Base-by-base conservation (phyloP, 2,113 vertebrate genomes). In the Daphoenositta chrysoptera region DNA sequence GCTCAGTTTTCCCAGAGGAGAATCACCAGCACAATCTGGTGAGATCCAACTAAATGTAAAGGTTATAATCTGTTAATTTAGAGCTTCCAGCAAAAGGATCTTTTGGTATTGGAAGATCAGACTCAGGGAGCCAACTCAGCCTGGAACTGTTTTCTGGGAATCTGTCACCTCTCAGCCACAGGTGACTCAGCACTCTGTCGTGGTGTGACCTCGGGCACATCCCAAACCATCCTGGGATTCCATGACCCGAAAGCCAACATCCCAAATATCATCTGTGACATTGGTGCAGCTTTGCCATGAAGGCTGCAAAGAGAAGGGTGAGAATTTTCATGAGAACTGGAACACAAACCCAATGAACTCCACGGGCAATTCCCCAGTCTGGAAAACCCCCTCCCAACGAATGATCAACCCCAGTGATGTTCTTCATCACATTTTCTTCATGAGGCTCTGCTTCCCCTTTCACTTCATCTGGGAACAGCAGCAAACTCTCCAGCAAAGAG, bases 391-490 rank as follows among this genome's bases (percentile, higher is more conserved):
- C 80, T 72, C 60, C 68, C 40, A 63, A 53, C 5, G 5, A 88
- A 45, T 1, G 6, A 81, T 51, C 58, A 82, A 47, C n/a, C 37
- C 30, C 50, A 15, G 85, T 45, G 33, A 3, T 73, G 80, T 27
- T 88, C 71, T 93, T 73, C 80, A 87, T 84, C 76, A 83, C 37
- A 42, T 77, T 86, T 57, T 10, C 68, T 65, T 83, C 86, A 26
- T 21, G 20, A 30, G 20, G 30, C 54, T 72, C 20, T 50, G 58
- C 86, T 97, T 97, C 95, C 83, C 47, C 89, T 95, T 95, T 92
- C 86, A 50, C 56, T 90, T 75, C 2, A 0, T 28, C 76, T 47
- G 63, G 39, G 27, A 51, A 18, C 1, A 60, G 23, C 81, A 71
- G 20, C 37, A 60, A 57, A 54, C 16, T 17, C 39, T 83, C 53